A percentile compares a stretch with the other conserved stretches of the same genome.
Evolutionary conservation across 2,797 vertebrate genomes (phyloP).

Genomic region (Gambelia wislizenii): DNA sequence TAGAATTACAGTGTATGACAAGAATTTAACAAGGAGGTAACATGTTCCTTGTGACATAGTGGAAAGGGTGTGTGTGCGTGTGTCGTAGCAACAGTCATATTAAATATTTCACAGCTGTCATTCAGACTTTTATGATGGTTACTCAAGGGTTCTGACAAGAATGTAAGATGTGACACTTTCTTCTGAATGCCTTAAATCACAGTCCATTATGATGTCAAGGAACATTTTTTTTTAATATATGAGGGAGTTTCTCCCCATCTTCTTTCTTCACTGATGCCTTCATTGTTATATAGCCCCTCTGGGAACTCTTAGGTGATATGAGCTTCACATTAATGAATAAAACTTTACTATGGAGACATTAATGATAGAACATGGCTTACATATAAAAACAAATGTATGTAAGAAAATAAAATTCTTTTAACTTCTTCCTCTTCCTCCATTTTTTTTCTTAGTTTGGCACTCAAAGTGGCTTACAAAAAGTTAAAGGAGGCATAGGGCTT

Average conservation of each 20-base stretch:
- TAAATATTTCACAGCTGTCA: neutral
- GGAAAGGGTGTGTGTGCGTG: neutral
- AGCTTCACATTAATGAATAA: neutral
- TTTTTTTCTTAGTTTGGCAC: too few relatives aligned
- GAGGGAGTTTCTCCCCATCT: conserved; percentile 12
- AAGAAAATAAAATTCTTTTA: conserved; percentile 7
- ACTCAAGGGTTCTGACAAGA: conserved; percentile 43
- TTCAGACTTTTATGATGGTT: conserved; percentile 42
- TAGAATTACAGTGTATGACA: neutral
- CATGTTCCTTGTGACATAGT: neutral
- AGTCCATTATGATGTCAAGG: conserved; percentile 33
- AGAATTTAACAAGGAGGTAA: neutral
- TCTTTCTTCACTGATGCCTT: conserved; percentile 50
- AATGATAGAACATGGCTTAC: neutral
- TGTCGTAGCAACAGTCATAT: neutral
- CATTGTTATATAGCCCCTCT: conserved; percentile 40
- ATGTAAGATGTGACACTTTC: conserved; percentile 25
- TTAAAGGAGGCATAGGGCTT: too few relatives aligned
- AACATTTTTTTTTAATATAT: conserved; percentile 41
- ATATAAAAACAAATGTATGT: neutral
- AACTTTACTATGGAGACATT: neutral
- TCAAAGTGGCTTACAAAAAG: too few relatives aligned
- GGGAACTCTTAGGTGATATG: conserved; percentile 42
- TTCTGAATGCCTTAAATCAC: conserved; percentile 40
- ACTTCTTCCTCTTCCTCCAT: too few relatives aligned